Conservation (phyloP, 2,888 invertebrate genomes). For the Eucera pruinosa region DNA sequence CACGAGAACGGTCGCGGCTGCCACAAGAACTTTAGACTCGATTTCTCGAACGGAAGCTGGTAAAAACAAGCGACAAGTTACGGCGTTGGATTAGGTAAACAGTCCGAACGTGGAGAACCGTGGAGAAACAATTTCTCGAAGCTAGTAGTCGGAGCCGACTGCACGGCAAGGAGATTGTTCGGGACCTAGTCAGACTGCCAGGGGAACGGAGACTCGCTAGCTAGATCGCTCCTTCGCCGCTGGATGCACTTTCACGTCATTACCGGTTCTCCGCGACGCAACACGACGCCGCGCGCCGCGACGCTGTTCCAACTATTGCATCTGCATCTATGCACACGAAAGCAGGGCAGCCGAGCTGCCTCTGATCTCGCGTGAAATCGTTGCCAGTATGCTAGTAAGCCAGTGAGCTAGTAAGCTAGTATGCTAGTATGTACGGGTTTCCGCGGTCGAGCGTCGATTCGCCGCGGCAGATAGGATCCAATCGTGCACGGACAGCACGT, state of each 20-base stretch:
- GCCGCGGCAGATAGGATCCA: too few species aligned
- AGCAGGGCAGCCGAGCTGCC: not conserved
- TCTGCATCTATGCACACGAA: not conserved
- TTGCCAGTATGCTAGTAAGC: too few species aligned
- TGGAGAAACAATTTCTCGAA: constrained; percentile 70
- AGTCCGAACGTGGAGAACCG: constrained; percentile 51
- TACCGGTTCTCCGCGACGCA: constrained; percentile 73
- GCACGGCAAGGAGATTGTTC: constrained; percentile 64
- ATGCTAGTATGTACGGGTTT: too few species aligned
- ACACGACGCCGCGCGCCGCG: constrained; percentile 18
- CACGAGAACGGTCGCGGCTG: constrained; percentile 27
- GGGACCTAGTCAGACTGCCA: constrained; percentile 58
- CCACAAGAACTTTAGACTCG: not conserved
- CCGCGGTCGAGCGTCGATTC: too few species aligned
- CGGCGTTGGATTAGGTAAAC: constrained; percentile 63
- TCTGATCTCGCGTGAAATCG: constrained; percentile 9
- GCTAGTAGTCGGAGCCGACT: constrained; percentile 46
- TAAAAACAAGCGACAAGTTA: constrained; percentile 54
- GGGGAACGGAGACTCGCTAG: constrained; percentile 54
- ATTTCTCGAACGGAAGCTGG: constrained; percentile 34
- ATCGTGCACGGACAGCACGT: too few species aligned
- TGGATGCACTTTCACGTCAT: constrained; percentile 81
- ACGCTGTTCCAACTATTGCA: constrained; percentile 2
- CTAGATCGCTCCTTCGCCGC: constrained; percentile 53
- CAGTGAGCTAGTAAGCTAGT: too few species aligned